Base-by-base conservation (phyloP, 1,140 invertebrate genomes). In the Rhagoletis pomonella region DNA sequence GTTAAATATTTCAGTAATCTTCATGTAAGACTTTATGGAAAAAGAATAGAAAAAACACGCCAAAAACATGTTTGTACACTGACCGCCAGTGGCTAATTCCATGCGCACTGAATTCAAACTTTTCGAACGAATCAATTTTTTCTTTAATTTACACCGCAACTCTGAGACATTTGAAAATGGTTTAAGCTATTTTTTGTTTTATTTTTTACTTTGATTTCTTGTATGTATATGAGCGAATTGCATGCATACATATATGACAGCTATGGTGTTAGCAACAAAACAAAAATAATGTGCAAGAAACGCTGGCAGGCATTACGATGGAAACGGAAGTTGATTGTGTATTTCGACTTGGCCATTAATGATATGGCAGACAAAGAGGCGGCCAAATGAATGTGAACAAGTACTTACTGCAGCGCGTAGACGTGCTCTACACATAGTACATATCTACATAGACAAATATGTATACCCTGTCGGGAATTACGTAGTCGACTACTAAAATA, bases 291-390 rank as follows among this genome's bases (percentile, higher is more conserved):
- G 47, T 67, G 29, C 6, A 29, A 2, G 29, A 4, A 67, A 39
- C n/a, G 29, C 17, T 17, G 73, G 5, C n/a, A 81, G 47, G n/a
- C 73, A 29, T 50, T 81, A 55, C n/a, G 55, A 81, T 55, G 73
- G n/a, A 50, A 81, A 81, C 73, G 73, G 73, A 81, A 81, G 73
- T 81, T 29, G 73, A 50, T 55, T 55, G 47, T 50, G 44, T 29
- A 6, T 81, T 81, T 50, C 12, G 17, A 55, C 5, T 77, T 39
- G 14, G 6, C 42, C 69, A 73, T 12, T 42, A 47, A 73, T 73
- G 17, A 73, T 1, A 42, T 42, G 42, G 73, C 5, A 81, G 73
- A 81, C 50, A 81, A 81, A 29, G n/a, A 50, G 73, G 19, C 73
- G 73, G n/a, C 73, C 47, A 55, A 81, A 6, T 7, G n/a, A 55